A percentile compares a stretch with the other conserved stretches of the same genome.
These are phyloP conservation scores for Periophthalmus modestus DNA, from an alignment of 2,113 vertebrate genomes.

Conservation along the genomic window DNA sequence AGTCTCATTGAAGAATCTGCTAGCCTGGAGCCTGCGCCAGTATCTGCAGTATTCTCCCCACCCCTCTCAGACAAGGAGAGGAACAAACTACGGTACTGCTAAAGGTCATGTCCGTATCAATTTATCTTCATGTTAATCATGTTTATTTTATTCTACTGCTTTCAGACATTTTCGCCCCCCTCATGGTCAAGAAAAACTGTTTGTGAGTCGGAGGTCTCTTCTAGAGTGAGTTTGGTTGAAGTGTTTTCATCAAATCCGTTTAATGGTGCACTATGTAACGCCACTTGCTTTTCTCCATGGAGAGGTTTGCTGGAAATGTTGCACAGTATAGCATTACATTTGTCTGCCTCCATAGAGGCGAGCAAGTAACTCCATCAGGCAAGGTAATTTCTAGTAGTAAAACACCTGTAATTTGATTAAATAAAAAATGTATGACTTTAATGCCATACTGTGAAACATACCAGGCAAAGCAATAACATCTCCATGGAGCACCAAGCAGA, in stretches of 20 bases:
- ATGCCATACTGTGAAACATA: neutral
- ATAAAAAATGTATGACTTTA: neutral
- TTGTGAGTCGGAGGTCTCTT: conserved; percentile 86
- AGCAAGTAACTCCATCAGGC: neutral
- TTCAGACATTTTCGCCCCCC: conserved; percentile 79
- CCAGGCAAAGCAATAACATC: neutral
- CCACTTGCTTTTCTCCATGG: neutral
- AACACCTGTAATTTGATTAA: too few species aligned
- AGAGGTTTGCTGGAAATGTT: neutral
- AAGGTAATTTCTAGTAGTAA: neutral
- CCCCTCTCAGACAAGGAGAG: conserved; percentile 79
- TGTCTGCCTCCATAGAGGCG: neutral
- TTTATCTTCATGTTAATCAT: neutral
- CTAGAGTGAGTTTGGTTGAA: conserved; percentile 86
- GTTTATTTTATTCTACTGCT: conserved; percentile 6
- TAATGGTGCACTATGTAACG: neutral
- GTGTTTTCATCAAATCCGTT: neutral
- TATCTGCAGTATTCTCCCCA: conserved; percentile 76
- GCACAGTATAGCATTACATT: too few species aligned
- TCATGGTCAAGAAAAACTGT: conserved; percentile 88
- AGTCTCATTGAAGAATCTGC: conserved; percentile 86
- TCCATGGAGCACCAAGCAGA: neutral
- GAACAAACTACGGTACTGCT: conserved; percentile 79
- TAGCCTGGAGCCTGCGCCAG: conserved; percentile 76
- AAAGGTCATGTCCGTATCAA: neutral